These are phyloP conservation scores for Gymnoscopelus braueri DNA, from an alignment of 2,797 vertebrate genomes.

Conservation along the genomic window DNA sequence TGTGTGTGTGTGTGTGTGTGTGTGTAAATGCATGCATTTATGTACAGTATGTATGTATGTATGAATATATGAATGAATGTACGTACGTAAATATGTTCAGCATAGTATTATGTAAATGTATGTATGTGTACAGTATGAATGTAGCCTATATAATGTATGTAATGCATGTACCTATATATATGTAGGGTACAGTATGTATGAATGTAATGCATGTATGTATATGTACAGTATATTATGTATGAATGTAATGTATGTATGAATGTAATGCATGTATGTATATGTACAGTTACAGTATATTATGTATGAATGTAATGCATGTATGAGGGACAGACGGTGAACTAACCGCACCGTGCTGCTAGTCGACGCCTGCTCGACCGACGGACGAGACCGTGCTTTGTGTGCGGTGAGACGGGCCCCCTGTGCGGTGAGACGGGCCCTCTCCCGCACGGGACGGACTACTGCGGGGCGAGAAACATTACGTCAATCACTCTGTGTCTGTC, in stretches of 20 bases:
- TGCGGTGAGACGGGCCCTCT: slow-evolving; percentile 82
- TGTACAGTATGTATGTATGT: no score
- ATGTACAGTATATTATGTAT: neutral
- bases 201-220: no score
- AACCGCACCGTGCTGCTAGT: slow-evolving; percentile 85
- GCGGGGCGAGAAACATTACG: slow-evolving; percentile 82
- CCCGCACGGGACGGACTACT: slow-evolving; percentile 83
- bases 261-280: no score
- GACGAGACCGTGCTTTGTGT: slow-evolving; percentile 84
- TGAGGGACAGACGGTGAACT: slow-evolving; percentile 79
- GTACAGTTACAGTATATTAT: neutral
- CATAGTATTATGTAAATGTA: neutral
- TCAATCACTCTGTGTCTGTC: slow-evolving; percentile 76
- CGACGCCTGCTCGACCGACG: slow-evolving; percentile 76
- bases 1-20: slow-evolving; percentile 13
- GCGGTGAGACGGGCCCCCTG: slow-evolving; percentile 30
- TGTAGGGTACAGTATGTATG: no score
- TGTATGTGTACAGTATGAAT: neutral
- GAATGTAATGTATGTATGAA: no score
- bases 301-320: neutral
- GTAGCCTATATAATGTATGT: no score
- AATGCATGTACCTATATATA: no score
- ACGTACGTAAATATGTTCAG: no score
- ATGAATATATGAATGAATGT: no score
- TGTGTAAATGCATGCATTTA: neutral